Evolutionary conservation across 2,888 invertebrate genomes (phyloP).

Genomic region (Strigamia transsilvanica): DNA sequence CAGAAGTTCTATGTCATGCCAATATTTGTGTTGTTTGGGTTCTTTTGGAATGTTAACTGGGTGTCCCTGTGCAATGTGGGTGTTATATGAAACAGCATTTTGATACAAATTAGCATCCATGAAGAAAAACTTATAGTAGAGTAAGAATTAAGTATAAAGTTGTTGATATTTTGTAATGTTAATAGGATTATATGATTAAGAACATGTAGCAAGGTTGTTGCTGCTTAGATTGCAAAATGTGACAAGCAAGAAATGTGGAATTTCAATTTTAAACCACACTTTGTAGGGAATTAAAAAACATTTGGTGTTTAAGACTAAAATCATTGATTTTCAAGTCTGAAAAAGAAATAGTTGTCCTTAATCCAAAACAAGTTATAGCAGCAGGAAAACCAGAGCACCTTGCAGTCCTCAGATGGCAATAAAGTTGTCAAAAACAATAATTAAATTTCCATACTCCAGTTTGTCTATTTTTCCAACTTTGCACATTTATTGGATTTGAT

Average conservation of each 20-base stretch:
- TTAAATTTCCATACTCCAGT: background rate
- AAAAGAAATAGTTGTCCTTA: constrained; percentile 1
- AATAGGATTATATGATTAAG: constrained; percentile 10
- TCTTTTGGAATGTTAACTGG: too few relatives aligned
- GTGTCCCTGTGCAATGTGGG: too few relatives aligned
- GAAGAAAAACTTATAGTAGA: background rate
- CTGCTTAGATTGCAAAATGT: background rate
- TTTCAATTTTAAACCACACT: too few relatives aligned
- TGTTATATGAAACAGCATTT: too few relatives aligned
- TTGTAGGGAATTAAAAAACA: too few relatives aligned
- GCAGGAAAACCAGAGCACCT: constrained; percentile 36
- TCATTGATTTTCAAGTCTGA: background rate
- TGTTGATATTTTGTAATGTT: background rate
- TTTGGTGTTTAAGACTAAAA: background rate
- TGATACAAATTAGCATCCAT: too few relatives aligned
- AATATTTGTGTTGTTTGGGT: too few relatives aligned
- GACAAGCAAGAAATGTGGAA: background rate
- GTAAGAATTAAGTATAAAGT: background rate
- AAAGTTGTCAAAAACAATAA: background rate
- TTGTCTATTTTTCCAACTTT: too few relatives aligned
- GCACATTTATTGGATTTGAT: too few relatives aligned
- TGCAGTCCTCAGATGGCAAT: background rate
- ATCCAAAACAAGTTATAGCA: constrained; percentile 11
- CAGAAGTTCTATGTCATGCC: too few relatives aligned
- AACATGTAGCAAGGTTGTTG: background rate